A percentile compares a stretch with the other conserved stretches of the same genome.
These are phyloP conservation scores for Hypanus sabinus DNA, from an alignment of 2,113 vertebrate species.

Conservation along the genomic window DNA sequence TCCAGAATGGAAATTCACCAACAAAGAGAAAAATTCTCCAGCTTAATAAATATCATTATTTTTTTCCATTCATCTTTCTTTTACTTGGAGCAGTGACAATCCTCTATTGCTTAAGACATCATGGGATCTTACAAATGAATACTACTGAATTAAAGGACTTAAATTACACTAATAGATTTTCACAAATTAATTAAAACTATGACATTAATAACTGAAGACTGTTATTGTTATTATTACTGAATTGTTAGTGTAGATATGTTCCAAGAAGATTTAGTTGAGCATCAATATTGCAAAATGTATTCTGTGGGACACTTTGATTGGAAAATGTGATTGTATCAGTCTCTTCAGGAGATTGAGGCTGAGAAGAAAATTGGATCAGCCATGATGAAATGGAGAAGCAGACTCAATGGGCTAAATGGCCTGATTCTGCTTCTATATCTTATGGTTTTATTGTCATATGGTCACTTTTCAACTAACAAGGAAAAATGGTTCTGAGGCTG, in stretches of 20 bases:
- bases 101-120: background rate
- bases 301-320: background rate
- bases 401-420: too few species aligned
- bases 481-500: background rate
- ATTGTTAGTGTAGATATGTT: background rate
- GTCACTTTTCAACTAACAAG: background rate
- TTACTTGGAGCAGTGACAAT: background rate
- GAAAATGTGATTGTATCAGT: background rate
- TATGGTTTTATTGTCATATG: too few species aligned
- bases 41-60: background rate
- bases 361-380: too few species aligned
- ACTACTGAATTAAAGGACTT: background rate
- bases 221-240: background rate
- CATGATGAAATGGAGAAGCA: too few species aligned
- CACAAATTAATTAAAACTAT: background rate
- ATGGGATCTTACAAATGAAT: background rate
- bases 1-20: background rate
- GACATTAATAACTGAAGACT: background rate
- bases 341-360: background rate
- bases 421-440: too few species aligned
- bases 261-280: background rate
- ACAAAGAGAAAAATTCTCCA: background rate
- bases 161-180: background rate
- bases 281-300: background rate
- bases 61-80: background rate